Evolutionary conservation across 2,888 invertebrate genomes (phyloP).

Genomic region (Habroteleia sp.): DNA sequence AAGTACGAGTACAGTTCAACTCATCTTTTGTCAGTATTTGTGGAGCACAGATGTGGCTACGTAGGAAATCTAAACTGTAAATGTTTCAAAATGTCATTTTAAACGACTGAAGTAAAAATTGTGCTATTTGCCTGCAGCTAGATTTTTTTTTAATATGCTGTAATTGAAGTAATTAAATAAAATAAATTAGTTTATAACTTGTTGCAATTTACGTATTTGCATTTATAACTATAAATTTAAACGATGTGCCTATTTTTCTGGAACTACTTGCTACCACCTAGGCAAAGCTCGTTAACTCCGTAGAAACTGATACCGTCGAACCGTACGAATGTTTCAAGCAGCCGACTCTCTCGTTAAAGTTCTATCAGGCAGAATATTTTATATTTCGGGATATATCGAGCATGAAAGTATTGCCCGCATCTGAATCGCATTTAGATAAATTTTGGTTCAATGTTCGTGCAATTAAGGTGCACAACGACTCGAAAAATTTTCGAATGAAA

Average conservation of each 20-base stretch:
- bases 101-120: no score
- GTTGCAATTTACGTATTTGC: no score
- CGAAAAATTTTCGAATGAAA: slow-evolving; percentile 13
- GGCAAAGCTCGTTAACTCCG: slow-evolving; percentile 51
- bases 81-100: no score
- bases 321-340: slow-evolving; percentile 47
- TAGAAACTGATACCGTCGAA: slow-evolving; percentile 50
- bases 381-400: slow-evolving; percentile 38
- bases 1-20: no score
- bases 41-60: no score
- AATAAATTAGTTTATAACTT: no score
- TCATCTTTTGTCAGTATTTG: no score
- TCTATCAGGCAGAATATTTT: slow-evolving; percentile 45
- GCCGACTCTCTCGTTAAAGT: slow-evolving; percentile 49
- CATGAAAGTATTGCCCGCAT: slow-evolving; percentile 32
- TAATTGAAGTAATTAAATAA: no score
- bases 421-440: slow-evolving; percentile 41
- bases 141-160: no score
- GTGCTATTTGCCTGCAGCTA: no score
- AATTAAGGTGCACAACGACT: slow-evolving; percentile 28
- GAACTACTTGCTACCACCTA: slow-evolving; percentile 1
- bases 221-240: no score
- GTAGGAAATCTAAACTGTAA: no score
- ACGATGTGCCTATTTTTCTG: slow-evolving; percentile 2
- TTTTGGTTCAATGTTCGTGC: slow-evolving; percentile 11